A percentile compares a stretch with the other conserved stretches of the same genome.
Evolutionary conservation across 2,797 vertebrate species (phyloP).

Genomic region (Syngnathus acus): DNA sequence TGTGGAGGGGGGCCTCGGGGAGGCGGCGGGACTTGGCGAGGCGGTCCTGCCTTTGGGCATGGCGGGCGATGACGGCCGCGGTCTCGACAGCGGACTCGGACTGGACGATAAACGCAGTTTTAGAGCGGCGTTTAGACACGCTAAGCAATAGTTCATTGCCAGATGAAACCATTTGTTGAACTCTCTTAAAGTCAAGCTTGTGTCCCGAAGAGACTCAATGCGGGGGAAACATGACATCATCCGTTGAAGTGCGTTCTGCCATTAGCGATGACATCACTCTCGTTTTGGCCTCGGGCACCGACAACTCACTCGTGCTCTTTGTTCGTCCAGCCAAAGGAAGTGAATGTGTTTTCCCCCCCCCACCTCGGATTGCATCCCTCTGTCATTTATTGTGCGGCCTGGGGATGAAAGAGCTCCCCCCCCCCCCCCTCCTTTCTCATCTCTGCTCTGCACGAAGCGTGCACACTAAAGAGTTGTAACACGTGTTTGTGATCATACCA

Average conservation of each 20-base stretch:
- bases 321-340: conserved; percentile 28
- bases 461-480: conserved; percentile 14
- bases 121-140: neutral
- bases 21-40: conserved; percentile 66
- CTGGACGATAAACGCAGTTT: conserved; percentile 26
- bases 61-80: conserved; percentile 77
- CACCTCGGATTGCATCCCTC: conserved; percentile 5
- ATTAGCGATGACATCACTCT: conserved; percentile 6
- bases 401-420: conserved; percentile 10
- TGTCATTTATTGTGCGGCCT: conserved; percentile 23
- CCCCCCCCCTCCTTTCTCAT: neutral
- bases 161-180: neutral
- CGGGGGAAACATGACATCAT: conserved; percentile 31
- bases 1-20: conserved; percentile 61
- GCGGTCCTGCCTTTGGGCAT: conserved; percentile 68
- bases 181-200: neutral
- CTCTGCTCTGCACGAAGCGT: conserved; percentile 7
- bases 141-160: neutral
- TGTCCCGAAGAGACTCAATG: conserved; percentile 8
- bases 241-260: conserved; percentile 25
- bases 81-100: conserved; percentile 78
- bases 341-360: conserved; percentile 5
- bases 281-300: conserved; percentile 13
- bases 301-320: conserved; percentile 20
- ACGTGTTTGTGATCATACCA: conserved; percentile 12